Base-by-base conservation (phyloP, 2,113 vertebrate species). In the Taxidea taxus region DNA sequence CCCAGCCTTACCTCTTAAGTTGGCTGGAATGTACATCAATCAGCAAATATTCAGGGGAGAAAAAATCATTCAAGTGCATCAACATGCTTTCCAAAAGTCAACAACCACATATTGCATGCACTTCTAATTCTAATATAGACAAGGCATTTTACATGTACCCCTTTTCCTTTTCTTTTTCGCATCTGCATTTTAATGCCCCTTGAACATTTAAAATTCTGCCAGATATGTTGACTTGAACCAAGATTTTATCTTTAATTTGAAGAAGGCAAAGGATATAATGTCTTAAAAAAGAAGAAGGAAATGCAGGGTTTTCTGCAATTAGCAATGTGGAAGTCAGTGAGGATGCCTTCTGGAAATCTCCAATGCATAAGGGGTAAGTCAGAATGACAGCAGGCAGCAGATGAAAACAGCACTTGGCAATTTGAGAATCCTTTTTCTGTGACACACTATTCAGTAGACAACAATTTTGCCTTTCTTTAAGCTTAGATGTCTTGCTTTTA, bases 351-450 rank as follows among this genome's bases (percentile, higher is more conserved):
- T 88, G 95, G 90, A 97, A 97, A 84, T 93, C 85, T 93, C 95
- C 51, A 77, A 12, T 11, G 75, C 75, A 92, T 37, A 25, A 75
- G 15, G n/a, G 42, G 64, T 93, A 89, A 90, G 84, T 62, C 68
- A 92, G 91, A 92, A 77, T 85, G 91, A 91, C 94, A 95, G 96
- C 83, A 97, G 87, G 91, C 75, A 95, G 90, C n/a, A 91, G 74
- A 91, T 75, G 64, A 82, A 96, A 94, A 23, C 15, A 62, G 31
- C 25, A 54, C 64, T 81, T 88, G 49, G 42, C 44, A 92, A 68
- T 78, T 68, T 87, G 77, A 70, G 62, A 97, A 84, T 78, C 56
- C 29, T 78, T 80, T 91, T 62, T 14, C 34, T 58, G 49, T 90
- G 95, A 94, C 14, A 54, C 54, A 49, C 87, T 66, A 77, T 93